Evolutionary conservation across 1,140 invertebrate species (phyloP), one percentile per base, ranked within the genome.

Genomic region (Drosophila nannoptera): DNA sequence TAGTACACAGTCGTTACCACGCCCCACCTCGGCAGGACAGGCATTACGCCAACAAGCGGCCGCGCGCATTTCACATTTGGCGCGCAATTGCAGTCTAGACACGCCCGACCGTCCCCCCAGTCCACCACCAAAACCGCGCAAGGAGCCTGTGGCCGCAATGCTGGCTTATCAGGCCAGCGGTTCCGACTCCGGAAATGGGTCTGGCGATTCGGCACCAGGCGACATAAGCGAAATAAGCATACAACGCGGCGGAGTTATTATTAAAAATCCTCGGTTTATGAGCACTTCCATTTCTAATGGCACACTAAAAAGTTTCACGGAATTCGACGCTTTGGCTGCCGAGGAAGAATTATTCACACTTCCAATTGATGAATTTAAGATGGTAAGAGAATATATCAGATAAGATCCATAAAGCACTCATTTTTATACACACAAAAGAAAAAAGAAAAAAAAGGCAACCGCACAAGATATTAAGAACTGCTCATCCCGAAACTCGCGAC

Each of bases 101-200:
- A 67, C 74, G 11, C 53, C 72, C 2, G 86, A 89, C 38, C 68
- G 76, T 59, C 61, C 89, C 8, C 88, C 90, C 0, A 90, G 90
- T 75, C 93, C 94, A 7, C 94, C 94, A 7, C 94, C 94, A 0
- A 95, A 95, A 90, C 94, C 93, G 2, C 81, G 88, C 9, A 90
- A 91, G 70, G 90, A 90, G 11, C 90, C 90, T 42, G 90, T 91
- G 58, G 86, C 78, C 0, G 82, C 92, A 6, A 91, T 92, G 16
- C 90, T 92, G 22, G 91, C 93, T 0, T 96, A 96, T 76, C 94
- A 95, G 65, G 93, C 95, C 1, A 96, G 95, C 45, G 95, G 95
- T 1, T 96, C 95, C 0, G 96, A 97, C 90, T 96, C 95, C 7
- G 95, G 95, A 2, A 96, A 96, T 76, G 95, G 95, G 0, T 96